Evolutionary conservation across 2,113 vertebrate genomes (phyloP).

Genomic region (Rhagologus leucostigma): DNA sequence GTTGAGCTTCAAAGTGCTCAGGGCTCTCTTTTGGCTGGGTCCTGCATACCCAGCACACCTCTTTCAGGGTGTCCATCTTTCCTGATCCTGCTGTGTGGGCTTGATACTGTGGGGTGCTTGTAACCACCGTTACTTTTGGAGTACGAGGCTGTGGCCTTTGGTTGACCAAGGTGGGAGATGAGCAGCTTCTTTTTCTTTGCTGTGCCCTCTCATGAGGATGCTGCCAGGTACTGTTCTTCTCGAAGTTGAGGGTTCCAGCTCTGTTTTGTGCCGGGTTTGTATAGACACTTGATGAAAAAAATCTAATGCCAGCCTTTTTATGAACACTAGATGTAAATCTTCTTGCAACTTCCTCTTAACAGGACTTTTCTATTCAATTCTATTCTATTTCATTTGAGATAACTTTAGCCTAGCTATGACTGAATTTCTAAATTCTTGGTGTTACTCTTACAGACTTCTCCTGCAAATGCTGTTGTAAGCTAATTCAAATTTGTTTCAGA

Average conservation of each 20-base stretch:
- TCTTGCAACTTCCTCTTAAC: background rate
- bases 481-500: background rate
- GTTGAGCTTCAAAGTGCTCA: background rate
- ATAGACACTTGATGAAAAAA: background rate
- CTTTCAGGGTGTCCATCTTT: background rate
- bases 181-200: background rate
- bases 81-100: background rate
- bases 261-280: background rate
- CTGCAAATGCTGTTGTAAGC: background rate
- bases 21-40: background rate
- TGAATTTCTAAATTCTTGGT: background rate
- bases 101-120: background rate
- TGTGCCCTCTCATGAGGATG: background rate
- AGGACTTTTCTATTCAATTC: background rate
- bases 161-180: background rate
- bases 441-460: background rate
- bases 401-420: background rate
- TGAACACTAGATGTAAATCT: background rate
- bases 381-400: background rate
- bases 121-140: background rate
- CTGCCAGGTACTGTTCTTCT: background rate
- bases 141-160: accelerated
- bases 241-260: accelerated
- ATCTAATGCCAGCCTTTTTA: background rate
- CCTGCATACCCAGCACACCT: background rate